Evolutionary conservation across 2,113 vertebrate species (phyloP), one percentile per base, ranked within the genome.

Genomic region (Alligator mississippiensis): DNA sequence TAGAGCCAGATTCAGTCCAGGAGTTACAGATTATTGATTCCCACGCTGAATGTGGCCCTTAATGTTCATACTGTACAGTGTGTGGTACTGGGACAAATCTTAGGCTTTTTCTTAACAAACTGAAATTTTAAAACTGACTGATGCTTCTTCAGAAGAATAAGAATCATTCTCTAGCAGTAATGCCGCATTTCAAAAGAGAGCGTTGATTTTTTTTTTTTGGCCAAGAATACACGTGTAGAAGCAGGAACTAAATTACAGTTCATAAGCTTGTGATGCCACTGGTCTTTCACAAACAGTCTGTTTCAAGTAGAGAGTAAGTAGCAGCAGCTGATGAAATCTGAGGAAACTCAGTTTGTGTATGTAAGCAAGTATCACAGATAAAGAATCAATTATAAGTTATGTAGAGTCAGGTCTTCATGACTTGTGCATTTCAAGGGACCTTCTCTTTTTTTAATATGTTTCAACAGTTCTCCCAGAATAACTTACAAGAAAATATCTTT

Each of bases 51-150:
- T 93, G 83, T 92, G 90, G 88, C 94, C 90, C 93, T 91, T 91
- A 70, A 91, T 94, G 82, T 97, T 97, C 96, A 92, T 96, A 93
- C 96, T 91, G 87, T 94, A 90, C 78, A 90, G 82, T 92, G 75
- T 92, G 80, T 97, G 93, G 79, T 89, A 75, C 83, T 94, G 93
- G 95, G 97, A 97, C 95, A 97, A 96, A 94, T 87, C 90, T 86
- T 92, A 93, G 90, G 84, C 88, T 96, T 98, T 95, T 94, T 93
- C 88, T 64, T 89, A 84, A 91, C 92, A 96, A 90, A 62, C 84
- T 95, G 77, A 85, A 96, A 93, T 95, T 82, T 94, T 94, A 91
- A 68, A 91, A 96, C 89, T 93, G 77, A 28, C 83, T 61, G 92
- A 93, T 95, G 90, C 94, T 91, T 90, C 47, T 47, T 97, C 96